Percentiles rank a stretch among this genome's conserved stretches.
Conservation (phyloP, 2,113 vertebrate species). For the Isichthys henryi region DNA sequence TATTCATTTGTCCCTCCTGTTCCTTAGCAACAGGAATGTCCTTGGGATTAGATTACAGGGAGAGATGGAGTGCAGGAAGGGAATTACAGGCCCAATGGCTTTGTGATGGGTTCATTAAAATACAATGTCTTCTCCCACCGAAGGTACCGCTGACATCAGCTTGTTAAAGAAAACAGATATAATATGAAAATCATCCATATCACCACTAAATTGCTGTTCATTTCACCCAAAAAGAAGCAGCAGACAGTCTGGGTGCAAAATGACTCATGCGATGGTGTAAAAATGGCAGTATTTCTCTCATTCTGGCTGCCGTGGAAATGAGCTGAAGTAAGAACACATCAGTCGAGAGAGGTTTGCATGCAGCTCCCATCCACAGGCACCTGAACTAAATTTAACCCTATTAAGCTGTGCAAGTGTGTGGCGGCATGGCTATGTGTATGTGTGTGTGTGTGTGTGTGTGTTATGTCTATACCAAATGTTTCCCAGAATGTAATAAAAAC, state of each 20-base stretch:
- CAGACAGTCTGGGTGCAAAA: background rate
- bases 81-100: background rate
- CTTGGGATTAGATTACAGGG: background rate
- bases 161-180: background rate
- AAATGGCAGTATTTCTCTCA: background rate
- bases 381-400: background rate
- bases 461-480: background rate
- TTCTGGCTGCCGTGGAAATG: background rate
- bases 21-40: background rate
- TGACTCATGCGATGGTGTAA: background rate
- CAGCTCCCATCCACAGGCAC: background rate
- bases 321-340: background rate
- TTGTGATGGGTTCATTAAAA: background rate
- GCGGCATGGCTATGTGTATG: background rate
- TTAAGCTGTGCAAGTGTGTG: background rate
- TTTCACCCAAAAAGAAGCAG: background rate
- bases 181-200: background rate
- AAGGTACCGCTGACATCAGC: background rate
- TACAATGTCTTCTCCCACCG: background rate
- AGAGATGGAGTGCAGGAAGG: background rate
- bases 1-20: conserved; percentile 7
- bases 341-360: background rate
- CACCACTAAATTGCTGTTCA: background rate
- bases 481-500: background rate
- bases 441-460: background rate